Evolutionary conservation across 2,888 invertebrate species (phyloP).

Genomic region (Drosophila seclusa): DNA sequence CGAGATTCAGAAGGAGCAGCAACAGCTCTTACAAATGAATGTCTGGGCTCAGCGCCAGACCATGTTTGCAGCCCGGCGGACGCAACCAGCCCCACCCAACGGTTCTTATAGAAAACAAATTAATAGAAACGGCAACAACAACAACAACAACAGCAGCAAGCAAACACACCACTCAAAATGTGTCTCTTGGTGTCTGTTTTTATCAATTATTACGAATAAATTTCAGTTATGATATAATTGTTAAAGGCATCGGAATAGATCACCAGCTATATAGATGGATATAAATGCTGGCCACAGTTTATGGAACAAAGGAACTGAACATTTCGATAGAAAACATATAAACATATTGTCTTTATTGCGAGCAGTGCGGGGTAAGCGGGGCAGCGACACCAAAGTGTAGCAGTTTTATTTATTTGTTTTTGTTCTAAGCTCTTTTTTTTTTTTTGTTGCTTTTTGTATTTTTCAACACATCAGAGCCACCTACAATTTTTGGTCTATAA

Average conservation of each 20-base stretch:
- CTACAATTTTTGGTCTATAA: conserved; percentile 85
- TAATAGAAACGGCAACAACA: conserved; percentile 17
- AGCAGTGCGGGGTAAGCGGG: not conserved
- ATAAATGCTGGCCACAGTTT: conserved; percentile 24
- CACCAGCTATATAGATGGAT: conserved; percentile 12
- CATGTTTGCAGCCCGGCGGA: conserved; percentile 55
- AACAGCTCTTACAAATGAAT: conserved; percentile 43
- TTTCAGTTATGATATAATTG: conserved; percentile 37
- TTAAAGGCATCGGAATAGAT: not conserved
- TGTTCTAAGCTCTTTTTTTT: conserved; percentile 43
- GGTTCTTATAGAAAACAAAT: conserved; percentile 40
- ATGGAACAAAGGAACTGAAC: conserved; percentile 55
- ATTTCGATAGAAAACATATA: conserved; percentile 31
- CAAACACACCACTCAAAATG: conserved; percentile 23
- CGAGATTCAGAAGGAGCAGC: conserved; percentile 4
- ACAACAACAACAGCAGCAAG: conserved; percentile 22
- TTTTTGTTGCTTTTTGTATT: conserved; percentile 41
- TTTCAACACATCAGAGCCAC: conserved; percentile 79
- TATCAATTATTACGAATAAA: conserved; percentile 27
- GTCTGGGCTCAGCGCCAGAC: conserved; percentile 82
- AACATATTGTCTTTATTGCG: conserved; percentile 28
- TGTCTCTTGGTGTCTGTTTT: conserved; percentile 9
- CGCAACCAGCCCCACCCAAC: conserved; percentile 31
- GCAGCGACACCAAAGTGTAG: conserved; percentile 54
- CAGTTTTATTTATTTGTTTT: conserved; percentile 63